A percentile compares a stretch with the other conserved stretches of the same genome.
phyloP scores from a whole-genome alignment of 2,113 vertebrate species.

The Pitta sordida region DNA sequence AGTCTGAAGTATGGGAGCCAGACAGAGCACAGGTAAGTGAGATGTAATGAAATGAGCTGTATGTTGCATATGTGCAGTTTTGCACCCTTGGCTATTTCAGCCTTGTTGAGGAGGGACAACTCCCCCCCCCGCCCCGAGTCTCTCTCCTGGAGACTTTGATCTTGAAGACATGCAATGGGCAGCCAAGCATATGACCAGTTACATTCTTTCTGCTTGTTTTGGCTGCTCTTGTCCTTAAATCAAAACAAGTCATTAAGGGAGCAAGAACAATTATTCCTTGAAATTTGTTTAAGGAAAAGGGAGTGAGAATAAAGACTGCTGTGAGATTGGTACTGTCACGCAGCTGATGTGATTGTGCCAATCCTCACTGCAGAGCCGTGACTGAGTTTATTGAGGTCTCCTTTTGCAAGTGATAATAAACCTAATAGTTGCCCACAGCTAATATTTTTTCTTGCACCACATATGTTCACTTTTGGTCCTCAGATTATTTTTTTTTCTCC shows the following conservation, averaged over 20 bases:
- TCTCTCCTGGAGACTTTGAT: background rate
- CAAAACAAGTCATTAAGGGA: background rate
- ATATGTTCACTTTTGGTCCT: conserved; percentile 60
- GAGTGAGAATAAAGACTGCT: background rate
- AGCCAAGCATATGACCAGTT: background rate
- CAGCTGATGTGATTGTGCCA: background rate
- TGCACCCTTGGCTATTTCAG: background rate
- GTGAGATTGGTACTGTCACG: background rate
- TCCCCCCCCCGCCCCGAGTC: background rate
- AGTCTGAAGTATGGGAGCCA: background rate
- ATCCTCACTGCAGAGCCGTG: background rate
- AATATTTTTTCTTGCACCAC: conserved; percentile 58
- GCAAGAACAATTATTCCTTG: background rate
- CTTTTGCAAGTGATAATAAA: conserved; percentile 44
- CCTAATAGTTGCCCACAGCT: conserved; percentile 60
- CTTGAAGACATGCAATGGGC: background rate
- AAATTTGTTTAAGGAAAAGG: background rate
- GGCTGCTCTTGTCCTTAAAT: background rate
- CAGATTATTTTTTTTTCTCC: conserved; percentile 14
- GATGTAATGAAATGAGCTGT: background rate
- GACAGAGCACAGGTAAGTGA: background rate
- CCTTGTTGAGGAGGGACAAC: background rate
- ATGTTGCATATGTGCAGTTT: background rate
- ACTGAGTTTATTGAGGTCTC: conserved; percentile 50
- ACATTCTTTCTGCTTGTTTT: background rate